Conservation (phyloP, 2,888 invertebrate genomes). For the Teinopalpus imperialis region DNA sequence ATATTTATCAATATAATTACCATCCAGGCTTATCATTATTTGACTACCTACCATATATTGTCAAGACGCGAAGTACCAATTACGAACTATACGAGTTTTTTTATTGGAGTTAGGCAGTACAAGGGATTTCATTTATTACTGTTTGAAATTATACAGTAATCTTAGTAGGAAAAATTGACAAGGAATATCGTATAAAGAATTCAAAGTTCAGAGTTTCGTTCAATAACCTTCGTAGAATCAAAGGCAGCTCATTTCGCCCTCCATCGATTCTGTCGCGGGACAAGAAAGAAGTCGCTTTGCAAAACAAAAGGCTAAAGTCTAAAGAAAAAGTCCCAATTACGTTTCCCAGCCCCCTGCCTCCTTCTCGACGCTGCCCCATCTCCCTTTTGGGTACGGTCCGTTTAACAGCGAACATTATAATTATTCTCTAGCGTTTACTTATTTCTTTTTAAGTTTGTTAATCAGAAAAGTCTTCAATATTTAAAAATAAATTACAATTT, state of each 20-base stretch:
- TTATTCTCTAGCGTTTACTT: slow-evolving; percentile 9
- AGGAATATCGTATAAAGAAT: no score
- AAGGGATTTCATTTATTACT: no score
- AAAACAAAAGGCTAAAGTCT: slow-evolving; percentile 75
- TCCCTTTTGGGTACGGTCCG: slow-evolving; percentile 38
- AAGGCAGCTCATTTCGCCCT: slow-evolving; percentile 35
- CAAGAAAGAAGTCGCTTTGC: slow-evolving; percentile 73
- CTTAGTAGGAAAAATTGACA: no score
- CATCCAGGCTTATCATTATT: no score
- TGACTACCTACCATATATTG: no score
- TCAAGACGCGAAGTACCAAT: no score
- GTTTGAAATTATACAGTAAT: no score
- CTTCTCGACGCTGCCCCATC: slow-evolving; percentile 30
- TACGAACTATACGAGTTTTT: no score
- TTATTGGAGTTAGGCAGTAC: no score
- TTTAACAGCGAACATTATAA: slow-evolving; percentile 36
- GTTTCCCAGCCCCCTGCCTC: slow-evolving; percentile 48
- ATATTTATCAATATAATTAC: no score
- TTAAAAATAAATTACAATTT: no score
- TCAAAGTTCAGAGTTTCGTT: no score
- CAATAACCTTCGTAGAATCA: slow-evolving; percentile 29
- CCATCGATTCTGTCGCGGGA: slow-evolving; percentile 57
- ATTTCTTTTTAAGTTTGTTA: slow-evolving; percentile 12
- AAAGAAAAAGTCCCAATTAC: slow-evolving; percentile 81
- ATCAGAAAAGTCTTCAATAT: slow-evolving; percentile 6